Conservation (phyloP, 2,113 vertebrate species). For the Coturnix japonica region DNA sequence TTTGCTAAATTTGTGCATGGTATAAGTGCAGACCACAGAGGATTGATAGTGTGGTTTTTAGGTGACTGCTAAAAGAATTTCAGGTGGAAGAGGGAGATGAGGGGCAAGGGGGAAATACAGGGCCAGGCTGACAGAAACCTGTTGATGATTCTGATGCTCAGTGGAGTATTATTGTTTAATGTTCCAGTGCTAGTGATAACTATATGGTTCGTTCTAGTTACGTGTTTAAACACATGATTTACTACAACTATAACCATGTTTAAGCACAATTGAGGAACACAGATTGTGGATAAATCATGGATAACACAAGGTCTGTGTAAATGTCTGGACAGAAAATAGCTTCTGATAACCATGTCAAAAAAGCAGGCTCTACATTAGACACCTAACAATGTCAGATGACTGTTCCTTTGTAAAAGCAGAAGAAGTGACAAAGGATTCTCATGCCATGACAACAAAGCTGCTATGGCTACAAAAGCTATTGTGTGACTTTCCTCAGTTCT, state of each 20-base stretch:
- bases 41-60: not conserved
- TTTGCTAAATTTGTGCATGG: not conserved
- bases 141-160: constrained; percentile 23
- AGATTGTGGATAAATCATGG: constrained; percentile 33
- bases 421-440: constrained; percentile 25
- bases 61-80: not conserved
- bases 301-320: constrained; percentile 47
- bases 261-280: constrained; percentile 32
- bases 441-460: constrained; percentile 65
- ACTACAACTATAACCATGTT: constrained; percentile 37
- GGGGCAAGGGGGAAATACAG: not conserved
- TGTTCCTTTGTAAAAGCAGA: constrained; percentile 50
- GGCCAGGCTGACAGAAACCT: constrained; percentile 8
- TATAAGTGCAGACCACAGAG: not conserved
- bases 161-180: constrained; percentile 36
- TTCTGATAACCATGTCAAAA: constrained; percentile 60
- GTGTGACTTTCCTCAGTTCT: constrained; percentile 45
- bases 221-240: constrained; percentile 38
- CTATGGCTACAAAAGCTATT: constrained; percentile 58
- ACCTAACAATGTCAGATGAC: constrained; percentile 50
- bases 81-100: not conserved
- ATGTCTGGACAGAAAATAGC: constrained; percentile 62
- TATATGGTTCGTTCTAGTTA: constrained; percentile 14
- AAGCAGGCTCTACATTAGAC: constrained; percentile 42
- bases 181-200: constrained; percentile 28